Conservation (phyloP, 2,888 invertebrate genomes). For the Anarsia innoxiella region DNA sequence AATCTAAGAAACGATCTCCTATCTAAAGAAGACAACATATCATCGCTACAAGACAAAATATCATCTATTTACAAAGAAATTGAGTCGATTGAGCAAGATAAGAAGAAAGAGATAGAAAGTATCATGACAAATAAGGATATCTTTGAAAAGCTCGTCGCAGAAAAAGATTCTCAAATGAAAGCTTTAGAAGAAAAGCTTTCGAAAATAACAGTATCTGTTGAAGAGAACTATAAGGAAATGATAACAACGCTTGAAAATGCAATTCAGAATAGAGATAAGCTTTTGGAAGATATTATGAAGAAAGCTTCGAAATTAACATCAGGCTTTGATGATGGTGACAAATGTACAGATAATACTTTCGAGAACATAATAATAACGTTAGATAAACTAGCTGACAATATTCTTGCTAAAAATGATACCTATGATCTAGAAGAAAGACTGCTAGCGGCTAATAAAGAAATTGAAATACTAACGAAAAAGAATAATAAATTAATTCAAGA, state of each 20-base stretch:
- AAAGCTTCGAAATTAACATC: slow-evolving; percentile 26
- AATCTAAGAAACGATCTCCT: slow-evolving; percentile 17
- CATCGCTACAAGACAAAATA: slow-evolving; percentile 18
- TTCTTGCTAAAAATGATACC: slow-evolving; percentile 1
- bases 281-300: slow-evolving; percentile 29
- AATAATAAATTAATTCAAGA: slow-evolving; percentile 29
- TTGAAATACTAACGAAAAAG: slow-evolving; percentile 28
- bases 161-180: slow-evolving; percentile 23
- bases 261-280: slow-evolving; percentile 22
- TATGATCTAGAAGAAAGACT: slow-evolving; percentile 22
- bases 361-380: slow-evolving; percentile 25
- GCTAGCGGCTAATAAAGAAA: slow-evolving; percentile 29
- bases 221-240: slow-evolving; percentile 5
- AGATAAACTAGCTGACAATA: slow-evolving; percentile 27
- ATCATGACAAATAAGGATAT: slow-evolving; percentile 23
- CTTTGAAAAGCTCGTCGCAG: slow-evolving; percentile 22
- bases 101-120: not conserved
- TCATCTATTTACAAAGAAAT: no score
- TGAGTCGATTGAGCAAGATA: no score
- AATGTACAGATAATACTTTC: slow-evolving; percentile 17
- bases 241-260: slow-evolving; percentile 11
- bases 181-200: slow-evolving; percentile 14
- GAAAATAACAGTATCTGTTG: not conserved
- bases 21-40: slow-evolving; percentile 21
- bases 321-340: slow-evolving; percentile 3